Conservation (phyloP, 2,888 invertebrate genomes). For the Apotomis capreana region DNA sequence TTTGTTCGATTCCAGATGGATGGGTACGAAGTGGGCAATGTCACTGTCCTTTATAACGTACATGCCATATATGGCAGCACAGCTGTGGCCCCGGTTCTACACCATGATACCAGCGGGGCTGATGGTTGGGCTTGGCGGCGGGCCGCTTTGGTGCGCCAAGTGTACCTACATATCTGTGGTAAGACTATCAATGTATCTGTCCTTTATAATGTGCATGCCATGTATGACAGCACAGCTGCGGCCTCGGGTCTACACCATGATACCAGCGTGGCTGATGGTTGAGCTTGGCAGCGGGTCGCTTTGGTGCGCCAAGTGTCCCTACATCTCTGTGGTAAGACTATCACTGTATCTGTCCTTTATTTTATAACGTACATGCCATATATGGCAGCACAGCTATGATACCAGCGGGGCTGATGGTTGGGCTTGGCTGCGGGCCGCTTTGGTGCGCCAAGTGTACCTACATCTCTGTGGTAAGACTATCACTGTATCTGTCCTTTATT, state of each 20-base stretch:
- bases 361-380: conserved; percentile 58
- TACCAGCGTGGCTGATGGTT: conserved; percentile 85
- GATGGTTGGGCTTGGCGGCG: conserved; percentile 86
- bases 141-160: conserved; percentile 87
- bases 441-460: conserved; percentile 90
- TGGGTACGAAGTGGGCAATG: conserved; percentile 88
- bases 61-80: conserved; percentile 87
- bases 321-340: conserved; percentile 82
- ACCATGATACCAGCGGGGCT: conserved; percentile 85
- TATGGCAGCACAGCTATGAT: conserved; percentile 87
- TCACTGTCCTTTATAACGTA: conserved; percentile 85
- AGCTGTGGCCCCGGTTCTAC: conserved; percentile 85
- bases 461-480: conserved; percentile 80
- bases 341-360: no score
- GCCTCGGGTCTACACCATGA: conserved; percentile 85
- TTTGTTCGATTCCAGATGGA: conserved; percentile 67
- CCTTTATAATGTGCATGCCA: no score
- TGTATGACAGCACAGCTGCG: conserved; percentile 81
- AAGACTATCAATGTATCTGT: conserved; percentile 28
- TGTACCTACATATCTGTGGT: conserved; percentile 87
- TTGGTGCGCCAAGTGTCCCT: conserved; percentile 89
- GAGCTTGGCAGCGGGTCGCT: conserved; percentile 86
- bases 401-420: conserved; percentile 85
- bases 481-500: conserved; percentile 47
- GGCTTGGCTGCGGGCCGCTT: conserved; percentile 85